A percentile compares a stretch with the other conserved stretches of the same genome.
Conservation (phyloP, 2,113 vertebrate genomes). For the Falcunculus frontatus region DNA sequence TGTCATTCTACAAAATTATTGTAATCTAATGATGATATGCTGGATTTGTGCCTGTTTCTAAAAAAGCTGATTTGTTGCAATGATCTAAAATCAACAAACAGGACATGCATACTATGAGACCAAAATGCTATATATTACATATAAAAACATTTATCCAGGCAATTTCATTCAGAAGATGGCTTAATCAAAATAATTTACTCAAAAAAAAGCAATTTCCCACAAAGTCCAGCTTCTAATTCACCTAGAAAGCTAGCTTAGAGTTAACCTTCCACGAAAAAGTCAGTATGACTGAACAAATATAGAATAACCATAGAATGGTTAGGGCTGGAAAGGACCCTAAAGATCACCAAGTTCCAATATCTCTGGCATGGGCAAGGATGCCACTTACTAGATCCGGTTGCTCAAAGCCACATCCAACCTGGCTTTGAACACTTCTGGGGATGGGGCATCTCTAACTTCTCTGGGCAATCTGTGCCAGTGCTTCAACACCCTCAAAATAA, state of each 20-base stretch:
- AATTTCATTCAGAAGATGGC: neutral
- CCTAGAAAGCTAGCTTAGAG: neutral
- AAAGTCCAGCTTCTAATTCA: neutral
- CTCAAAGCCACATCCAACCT: neutral
- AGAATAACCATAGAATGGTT: neutral
- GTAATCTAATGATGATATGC: neutral
- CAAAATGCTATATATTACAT: neutral
- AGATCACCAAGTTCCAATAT: neutral
- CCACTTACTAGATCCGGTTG: neutral
- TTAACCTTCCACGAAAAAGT: neutral
- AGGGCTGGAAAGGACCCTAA: neutral
- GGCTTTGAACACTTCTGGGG: neutral
- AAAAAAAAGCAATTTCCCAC: neutral
- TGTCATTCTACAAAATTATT: conserved; percentile 17
- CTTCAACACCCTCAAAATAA: neutral
- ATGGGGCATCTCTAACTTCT: neutral
- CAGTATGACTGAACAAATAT: neutral
- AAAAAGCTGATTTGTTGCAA: conserved; percentile 12
- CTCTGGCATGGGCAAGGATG: neutral
- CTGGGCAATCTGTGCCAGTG: neutral
- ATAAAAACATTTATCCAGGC: neutral
- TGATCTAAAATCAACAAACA: neutral
- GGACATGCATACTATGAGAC: neutral
- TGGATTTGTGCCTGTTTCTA: neutral
- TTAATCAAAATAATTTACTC: neutral